phyloP scores from a whole-genome alignment of 1,140 invertebrate genomes.

The Melipona quadrifasciata region DNA sequence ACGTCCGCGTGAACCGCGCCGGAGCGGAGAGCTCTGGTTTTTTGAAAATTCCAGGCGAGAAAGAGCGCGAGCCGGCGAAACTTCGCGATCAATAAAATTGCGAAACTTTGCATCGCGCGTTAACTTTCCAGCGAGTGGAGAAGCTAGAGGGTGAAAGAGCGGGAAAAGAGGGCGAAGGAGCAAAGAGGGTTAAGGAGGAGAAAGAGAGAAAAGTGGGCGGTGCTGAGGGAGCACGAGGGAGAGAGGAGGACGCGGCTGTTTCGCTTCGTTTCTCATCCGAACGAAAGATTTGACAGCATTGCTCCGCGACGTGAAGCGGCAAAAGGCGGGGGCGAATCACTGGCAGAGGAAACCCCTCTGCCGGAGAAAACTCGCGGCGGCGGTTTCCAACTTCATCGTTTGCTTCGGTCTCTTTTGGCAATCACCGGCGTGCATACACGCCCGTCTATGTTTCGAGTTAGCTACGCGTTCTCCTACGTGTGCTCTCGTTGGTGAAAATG shows the following conservation, averaged over 20 bases:
- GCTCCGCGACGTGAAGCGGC: conserved; percentile 55
- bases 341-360: conserved; percentile 27
- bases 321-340: conserved; percentile 32
- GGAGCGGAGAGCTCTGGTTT: conserved; percentile 29
- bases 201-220: not conserved
- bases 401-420: conserved; percentile 47
- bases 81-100: conserved; percentile 65
- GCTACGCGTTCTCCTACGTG: not conserved
- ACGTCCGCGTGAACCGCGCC: conserved; percentile 2
- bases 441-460: not conserved
- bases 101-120: conserved; percentile 52
- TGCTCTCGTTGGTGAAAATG: not conserved
- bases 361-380: conserved; percentile 47
- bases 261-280: conserved; percentile 40
- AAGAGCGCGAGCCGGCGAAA: conserved; percentile 27
- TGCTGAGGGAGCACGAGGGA: not conserved
- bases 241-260: conserved; percentile 19
- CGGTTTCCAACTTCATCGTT: conserved; percentile 59
- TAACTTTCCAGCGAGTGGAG: conserved; percentile 48
- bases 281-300: conserved; percentile 64
- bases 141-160: no score
- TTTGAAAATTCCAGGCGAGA: conserved; percentile 39
- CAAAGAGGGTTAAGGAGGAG: not conserved
- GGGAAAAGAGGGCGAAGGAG: no score
- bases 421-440: not conserved